A percentile compares a stretch with the other conserved stretches of the same genome.
phyloP scores from a whole-genome alignment of 2,113 vertebrate species.

The Alligator mississippiensis region DNA sequence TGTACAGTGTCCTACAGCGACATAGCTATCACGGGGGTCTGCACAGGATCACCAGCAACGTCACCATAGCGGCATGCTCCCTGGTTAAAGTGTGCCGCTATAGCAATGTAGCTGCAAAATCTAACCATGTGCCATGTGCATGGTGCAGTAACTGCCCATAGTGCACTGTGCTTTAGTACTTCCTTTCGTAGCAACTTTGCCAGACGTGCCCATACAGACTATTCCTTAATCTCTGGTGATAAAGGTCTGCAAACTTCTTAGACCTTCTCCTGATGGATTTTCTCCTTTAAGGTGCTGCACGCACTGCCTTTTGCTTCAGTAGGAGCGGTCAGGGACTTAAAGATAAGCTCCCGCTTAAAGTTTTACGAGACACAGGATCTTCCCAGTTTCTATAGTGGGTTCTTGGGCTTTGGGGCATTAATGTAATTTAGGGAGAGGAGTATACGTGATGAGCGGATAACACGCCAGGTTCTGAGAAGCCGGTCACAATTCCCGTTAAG shows the following conservation, averaged over 20 bases:
- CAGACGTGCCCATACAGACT: too few species aligned
- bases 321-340: neutral
- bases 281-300: neutral
- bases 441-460: neutral
- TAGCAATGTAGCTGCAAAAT: too few species aligned
- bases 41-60: too few species aligned
- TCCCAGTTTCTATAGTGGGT: neutral
- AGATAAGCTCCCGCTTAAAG: neutral
- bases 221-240: neutral
- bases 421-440: neutral
- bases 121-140: too few species aligned
- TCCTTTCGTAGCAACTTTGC: too few species aligned
- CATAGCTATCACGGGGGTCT: too few species aligned
- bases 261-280: neutral
- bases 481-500: too few species aligned
- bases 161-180: too few species aligned
- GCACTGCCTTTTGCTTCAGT: neutral
- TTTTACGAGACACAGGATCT: neutral
- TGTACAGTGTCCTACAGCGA: too few species aligned
- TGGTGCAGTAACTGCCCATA: too few species aligned
- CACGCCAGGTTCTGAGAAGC: neutral
- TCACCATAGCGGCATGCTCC: too few species aligned
- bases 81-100: too few species aligned
- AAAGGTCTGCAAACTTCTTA: neutral
- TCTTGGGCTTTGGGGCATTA: neutral